Evolutionary conservation across 2,113 vertebrate genomes (phyloP).

Genomic region (Antidorcas marsupialis): DNA sequence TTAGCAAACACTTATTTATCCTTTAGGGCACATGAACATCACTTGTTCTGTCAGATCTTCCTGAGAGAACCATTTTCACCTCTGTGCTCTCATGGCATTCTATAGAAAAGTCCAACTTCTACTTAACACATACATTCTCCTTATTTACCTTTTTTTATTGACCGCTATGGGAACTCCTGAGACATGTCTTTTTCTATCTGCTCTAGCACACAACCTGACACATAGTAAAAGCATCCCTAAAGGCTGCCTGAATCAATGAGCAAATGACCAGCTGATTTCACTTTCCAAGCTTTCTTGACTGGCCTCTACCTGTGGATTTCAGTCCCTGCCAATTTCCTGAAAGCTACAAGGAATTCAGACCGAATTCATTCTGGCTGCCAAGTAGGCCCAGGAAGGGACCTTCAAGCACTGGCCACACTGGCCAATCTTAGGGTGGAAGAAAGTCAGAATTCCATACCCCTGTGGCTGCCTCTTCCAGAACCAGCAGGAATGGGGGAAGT

Average conservation of each 20-base stretch:
- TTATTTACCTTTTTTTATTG: background rate
- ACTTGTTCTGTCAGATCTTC: background rate
- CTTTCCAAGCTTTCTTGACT: background rate
- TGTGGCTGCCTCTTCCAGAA: background rate
- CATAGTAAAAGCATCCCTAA: background rate
- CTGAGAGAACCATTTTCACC: background rate
- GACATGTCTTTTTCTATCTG: background rate
- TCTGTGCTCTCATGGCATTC: background rate
- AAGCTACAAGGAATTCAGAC: constrained; percentile 18
- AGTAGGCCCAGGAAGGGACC: background rate
- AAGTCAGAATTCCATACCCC: background rate
- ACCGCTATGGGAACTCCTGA: background rate
- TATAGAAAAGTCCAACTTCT: background rate
- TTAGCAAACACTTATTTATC: background rate
- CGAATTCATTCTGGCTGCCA: background rate
- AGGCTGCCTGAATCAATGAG: background rate
- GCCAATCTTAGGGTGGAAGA: background rate
- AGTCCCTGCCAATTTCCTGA: background rate
- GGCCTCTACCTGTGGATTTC: background rate
- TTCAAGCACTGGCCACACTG: background rate
- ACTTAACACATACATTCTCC: background rate
- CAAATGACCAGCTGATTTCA: background rate
- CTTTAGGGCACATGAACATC: background rate
- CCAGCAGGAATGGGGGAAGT: background rate
- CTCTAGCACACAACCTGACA: background rate